These are phyloP conservation scores for Acipenser oxyrinchus DNA, from an alignment of 2,797 vertebrate species.

Conservation along the genomic window DNA sequence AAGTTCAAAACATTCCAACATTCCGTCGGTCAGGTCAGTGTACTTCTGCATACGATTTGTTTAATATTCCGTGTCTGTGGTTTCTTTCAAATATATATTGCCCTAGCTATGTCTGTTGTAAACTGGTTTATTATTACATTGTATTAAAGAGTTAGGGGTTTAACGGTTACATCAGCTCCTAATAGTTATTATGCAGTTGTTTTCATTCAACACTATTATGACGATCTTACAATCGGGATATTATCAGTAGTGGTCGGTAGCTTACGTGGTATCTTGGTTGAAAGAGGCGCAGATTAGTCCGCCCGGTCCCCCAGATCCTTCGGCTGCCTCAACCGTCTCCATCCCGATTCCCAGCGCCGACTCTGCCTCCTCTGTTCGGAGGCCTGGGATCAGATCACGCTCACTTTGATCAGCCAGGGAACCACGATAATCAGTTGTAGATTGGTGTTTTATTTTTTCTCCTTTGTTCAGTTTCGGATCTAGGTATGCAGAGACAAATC, in stretches of 20 bases:
- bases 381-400: slow-evolving; percentile 55
- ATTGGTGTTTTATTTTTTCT: too few species aligned
- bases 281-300: slow-evolving; percentile 56
- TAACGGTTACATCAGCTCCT: too few species aligned
- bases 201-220: background rate
- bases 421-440: slow-evolving; percentile 36
- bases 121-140: too few species aligned
- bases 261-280: slow-evolving; percentile 93
- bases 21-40: too few species aligned
- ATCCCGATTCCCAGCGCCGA: slow-evolving; percentile 58
- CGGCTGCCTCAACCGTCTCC: slow-evolving; percentile 54
- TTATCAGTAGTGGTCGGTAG: slow-evolving; percentile 33
- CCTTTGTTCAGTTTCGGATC: too few species aligned
- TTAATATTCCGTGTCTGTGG: too few species aligned
- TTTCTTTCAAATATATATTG: too few species aligned
- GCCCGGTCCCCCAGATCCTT: slow-evolving; percentile 19
- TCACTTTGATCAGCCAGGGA: slow-evolving; percentile 35
- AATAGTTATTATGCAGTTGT: slow-evolving; percentile 4
- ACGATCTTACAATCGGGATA: slow-evolving; percentile 29
- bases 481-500: background rate
- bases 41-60: too few species aligned
- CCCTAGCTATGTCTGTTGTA: too few species aligned
- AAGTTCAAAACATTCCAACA: too few species aligned
- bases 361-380: slow-evolving; percentile 54
- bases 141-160: too few species aligned